Evolutionary conservation across 2,888 invertebrate genomes (phyloP), one percentile per base, ranked within the genome.

Genomic region (Lapara coniferarum): DNA sequence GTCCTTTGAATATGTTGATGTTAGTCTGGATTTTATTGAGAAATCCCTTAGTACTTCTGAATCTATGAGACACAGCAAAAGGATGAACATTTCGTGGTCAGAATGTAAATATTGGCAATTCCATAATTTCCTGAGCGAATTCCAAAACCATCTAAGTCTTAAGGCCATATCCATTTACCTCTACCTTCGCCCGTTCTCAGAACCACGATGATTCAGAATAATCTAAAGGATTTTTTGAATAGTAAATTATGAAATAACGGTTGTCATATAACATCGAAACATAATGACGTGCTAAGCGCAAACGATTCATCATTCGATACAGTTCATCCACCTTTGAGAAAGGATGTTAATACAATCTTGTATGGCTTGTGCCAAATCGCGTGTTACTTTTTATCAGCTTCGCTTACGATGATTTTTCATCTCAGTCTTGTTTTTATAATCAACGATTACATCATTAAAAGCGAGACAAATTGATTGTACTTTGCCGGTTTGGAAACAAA

Each of bases 351-450:
- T 55, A 55, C 46, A 59, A 59, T 16, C 59, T n/a, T 73, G 73
- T 74, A 71, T 73, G 59, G 19, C 19, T 59, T 16, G 59, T 59
- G 59, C 16, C 46, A 59, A 57, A 57, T 63, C 19, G 63, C 63
- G 49, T 63, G 63, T 49, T 46, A 14, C 44, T 63, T 63, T 63
- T 63, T 63, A 63, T 63, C 59, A 46, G 0, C 46, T 19, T 49
- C 8, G 16, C 44, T 58, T 30, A 37, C 44, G 37, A 46, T 19
- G 46, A 46, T 63, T 46, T 19, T 63, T 63, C 46, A 19, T 55
- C 49, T n/a, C 63, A 49, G 63, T 19, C 49, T 49, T 46, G 30
- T 63, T 63, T 63, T 46, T 19, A 63, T 13, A 63, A 49, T 19
- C 46, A 46, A 49, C 19, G 46, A 19, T 63, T 63, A 25, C 49